Base-by-base conservation (phyloP, 2,888 invertebrate species). In the Lydus trimaculatus region DNA sequence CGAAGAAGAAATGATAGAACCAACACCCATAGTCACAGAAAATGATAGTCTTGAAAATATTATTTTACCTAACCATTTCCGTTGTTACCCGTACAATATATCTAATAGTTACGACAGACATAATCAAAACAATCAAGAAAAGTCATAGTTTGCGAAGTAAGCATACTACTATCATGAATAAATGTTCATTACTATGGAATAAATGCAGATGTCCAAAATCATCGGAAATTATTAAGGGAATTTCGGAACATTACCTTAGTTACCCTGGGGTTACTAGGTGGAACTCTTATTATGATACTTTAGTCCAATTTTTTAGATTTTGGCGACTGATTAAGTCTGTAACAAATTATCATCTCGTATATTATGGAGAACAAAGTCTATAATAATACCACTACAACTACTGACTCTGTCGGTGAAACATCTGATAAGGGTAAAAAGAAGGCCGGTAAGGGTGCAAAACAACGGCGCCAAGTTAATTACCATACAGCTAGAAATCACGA, bases 21-120 rank as follows among this genome's bases (percentile, higher is more conserved):
- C 43, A 43, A 43, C 43, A 43, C 43, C 15, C 43, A 13, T 15
- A 15, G 15, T 15, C 15, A 43, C 15, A 43, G 43, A 13, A 43
- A 13, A 43, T 43, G 13, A 13, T 43, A 15, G 43, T 43, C 43
- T 13, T 15, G n/a, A n/a, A n/a, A n/a, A n/a, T n/a, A n/a, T 52
- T 66, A 20, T 23, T 23, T 31, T 56, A 20, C 59, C 66, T 25
- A 17, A 28, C 8, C 66, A 66, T 48, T 25, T 62, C 20, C 52
- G 63, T 33, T 66, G 66, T 59, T n/a, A 66, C 58, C 31, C 66
- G 63, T 20, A 66, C 66, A 11, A 23, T 66, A n/a, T 63, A 43
- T 58, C 28, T 66, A 11, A 66, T 66, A 28, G 58, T 59, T 11
- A 62, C 62, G 13, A 58, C 33, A 13, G 63, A 66, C 31, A 28